Base-by-base conservation (phyloP, 37 sponge, comb jelly and placozoan genomes). In the Spongia lamella region DNA sequence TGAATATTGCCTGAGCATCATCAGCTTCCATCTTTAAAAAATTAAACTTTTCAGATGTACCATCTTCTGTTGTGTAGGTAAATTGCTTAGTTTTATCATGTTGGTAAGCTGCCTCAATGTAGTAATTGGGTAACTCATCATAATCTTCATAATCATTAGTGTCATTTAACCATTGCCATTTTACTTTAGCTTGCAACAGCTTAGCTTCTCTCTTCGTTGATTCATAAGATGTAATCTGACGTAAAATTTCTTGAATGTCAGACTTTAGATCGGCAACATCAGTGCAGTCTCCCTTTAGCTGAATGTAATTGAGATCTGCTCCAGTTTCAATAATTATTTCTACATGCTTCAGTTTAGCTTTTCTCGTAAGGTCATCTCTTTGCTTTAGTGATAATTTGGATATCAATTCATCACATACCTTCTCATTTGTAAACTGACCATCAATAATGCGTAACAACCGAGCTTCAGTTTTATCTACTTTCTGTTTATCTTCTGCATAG, bases 101-200 rank as follows among this genome's bases (percentile, higher is more conserved):
- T 11, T 19, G 64, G 22, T 50, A 49, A 17, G 70, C 70, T 17
- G 43, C 70, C 4, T 69, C 70, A 27, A 69, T 56, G 24, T 54
- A 22, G 21, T 56, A 57, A 14, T 72, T 72, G 0, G 38, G 9
- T n/a, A 55, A 16, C 11, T 36, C 37, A 3, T 72, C 58, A 21
- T 72, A 72, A 24, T 34, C 37, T 31, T 72, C 57, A 21, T 56
- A 53, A 5, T n/a, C 43, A 3, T 57, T 57, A 3, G 53, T n/a
- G 1, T 72, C 58, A 56, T 72, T 57, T 37, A 56, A 37, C 73
- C 73, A 72, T 4, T 54, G 21, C 73, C 73, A 72, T 57, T 72
- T 55, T 19, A 72, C 19, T 29, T 55, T 57, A 19, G 9, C 38
- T 9, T 32, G 29, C 33, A 72, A 11, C 16, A 72, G 19, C 36